Base-by-base conservation (phyloP, 2,113 vertebrate genomes). In the Platycercus adscitus region DNA sequence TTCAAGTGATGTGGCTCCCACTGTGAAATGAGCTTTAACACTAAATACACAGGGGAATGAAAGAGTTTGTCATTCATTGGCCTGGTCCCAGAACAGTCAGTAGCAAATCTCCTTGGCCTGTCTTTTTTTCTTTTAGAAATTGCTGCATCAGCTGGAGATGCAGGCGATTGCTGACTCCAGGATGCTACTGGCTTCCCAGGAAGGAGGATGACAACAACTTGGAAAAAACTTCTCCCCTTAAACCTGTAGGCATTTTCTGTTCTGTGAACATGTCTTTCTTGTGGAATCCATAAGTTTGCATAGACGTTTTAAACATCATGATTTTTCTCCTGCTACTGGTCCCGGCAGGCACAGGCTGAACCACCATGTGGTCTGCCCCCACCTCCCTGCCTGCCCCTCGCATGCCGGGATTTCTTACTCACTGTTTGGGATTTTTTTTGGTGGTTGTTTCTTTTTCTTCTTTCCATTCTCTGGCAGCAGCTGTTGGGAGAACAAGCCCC, bases 401-500 rank as follows among this genome's bases (percentile, higher is more conserved):
- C 0, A 0, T 18, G 17, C 87, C 0, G 1, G 64, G 82, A 89
- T 79, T 91, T 85, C 78, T 95, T 93, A 73, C 94, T 92, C 10
- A 4, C 88, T 72, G 15, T 37, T 65, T 41, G 26, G 31, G 47
- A 28, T 23, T 58, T 82, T 46, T 61, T 26, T 50, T 2, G 23
- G 35, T 61, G 35, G 24, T 68, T 65, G 12, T 35, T 37, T n/a
- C 0, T 60, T 49, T 41, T 72, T 18, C 24, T 17, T 64, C 35
- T 17, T 65, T 76, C 88, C 35, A 68, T 94, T 97, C 44, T 96
- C 75, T 70, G 21, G n/a, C 70, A 92, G 93, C 96, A 97, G 96
- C 95, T 97, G 95, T 92, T 96, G 82, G 50, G 77, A 94, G 87
- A 96, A 84, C 85, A 92, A 92, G 73, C n/a, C 78, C 61, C 72